A percentile compares a stretch with the other conserved stretches of the same genome.
Conservation (phyloP, 2,113 vertebrate species). For the Colinus virginianus region DNA sequence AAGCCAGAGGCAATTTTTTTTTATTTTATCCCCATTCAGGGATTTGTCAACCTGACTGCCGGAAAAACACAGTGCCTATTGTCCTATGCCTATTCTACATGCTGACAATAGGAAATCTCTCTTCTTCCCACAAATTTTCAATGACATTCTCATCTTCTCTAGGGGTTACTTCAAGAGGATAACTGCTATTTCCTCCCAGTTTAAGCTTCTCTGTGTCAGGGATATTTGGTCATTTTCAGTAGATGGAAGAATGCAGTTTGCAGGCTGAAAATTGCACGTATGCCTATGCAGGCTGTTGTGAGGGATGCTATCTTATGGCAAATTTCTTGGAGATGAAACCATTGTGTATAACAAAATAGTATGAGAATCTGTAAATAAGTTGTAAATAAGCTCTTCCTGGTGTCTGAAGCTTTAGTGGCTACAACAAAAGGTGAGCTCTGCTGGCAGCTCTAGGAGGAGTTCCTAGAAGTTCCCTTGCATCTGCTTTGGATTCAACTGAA, state of each 20-base stretch:
- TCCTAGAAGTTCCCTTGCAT: neutral
- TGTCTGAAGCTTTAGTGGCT: neutral
- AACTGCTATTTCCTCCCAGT: neutral
- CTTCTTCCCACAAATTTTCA: neutral
- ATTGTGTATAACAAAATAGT: neutral
- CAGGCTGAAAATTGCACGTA: neutral
- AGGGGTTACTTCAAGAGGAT: neutral
- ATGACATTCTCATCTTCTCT: neutral
- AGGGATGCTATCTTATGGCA: neutral
- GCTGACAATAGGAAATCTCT: neutral
- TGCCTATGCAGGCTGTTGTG: neutral
- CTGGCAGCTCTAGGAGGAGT: fast-evolving
- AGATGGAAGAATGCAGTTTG: neutral
- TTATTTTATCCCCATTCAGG: neutral
- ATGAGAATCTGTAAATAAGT: neutral
- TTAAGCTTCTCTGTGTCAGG: neutral
- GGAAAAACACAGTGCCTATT: neutral
- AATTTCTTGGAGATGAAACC: neutral
- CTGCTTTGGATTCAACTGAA: neutral
- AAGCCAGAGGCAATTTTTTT: no score
- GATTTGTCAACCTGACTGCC: neutral
- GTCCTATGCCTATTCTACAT: neutral
- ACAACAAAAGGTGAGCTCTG: neutral
- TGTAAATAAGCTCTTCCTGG: neutral
- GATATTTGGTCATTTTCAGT: neutral